Evolutionary conservation across 2,888 invertebrate genomes (phyloP), one percentile per base, ranked within the genome.

Genomic region (Zeuzera pyrina): DNA sequence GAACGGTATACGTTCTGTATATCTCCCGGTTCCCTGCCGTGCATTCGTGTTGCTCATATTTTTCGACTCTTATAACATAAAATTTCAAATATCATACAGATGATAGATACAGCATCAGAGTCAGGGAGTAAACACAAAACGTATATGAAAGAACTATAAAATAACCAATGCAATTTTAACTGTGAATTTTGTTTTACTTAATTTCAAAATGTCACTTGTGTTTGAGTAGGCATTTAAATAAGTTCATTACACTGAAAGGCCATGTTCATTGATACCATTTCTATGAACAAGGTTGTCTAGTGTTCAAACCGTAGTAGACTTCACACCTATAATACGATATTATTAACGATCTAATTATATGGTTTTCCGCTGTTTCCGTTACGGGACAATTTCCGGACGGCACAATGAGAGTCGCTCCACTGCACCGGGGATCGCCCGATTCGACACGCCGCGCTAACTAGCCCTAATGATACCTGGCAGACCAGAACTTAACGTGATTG

Each of bases 341-440:
- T 57, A 56, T 62, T 63, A 62, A 57, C 52, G 54, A 53, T 52
- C 58, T 63, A 66, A 77, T 77, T 77, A 74, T 59, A 72, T 57
- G 65, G 58, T 49, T 62, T 56, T 65, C 58, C 62, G 57, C 53
- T 57, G 60, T 56, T 61, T 65, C 57, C 60, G 67, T 55, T 58
- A 59, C 58, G 56, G 59, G 55, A 49, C 52, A 45, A 56, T 58
- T 64, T 65, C 70, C 71, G 66, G 67, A 34, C 28, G 31, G 38
- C 42, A 46, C 42, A 59, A 55, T 57, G 49, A 46, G 52, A 49
- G 44, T 38, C 38, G 37, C 36, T 36, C 35, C 40, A 34, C 34
- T 42, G 39, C 37, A 38, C 29, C 44, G 41, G 41, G 43, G 32
- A 38, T 57, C 43, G 58, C 51, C 35, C 37, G 39, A 50, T 53